Evolutionary conservation across 2,888 invertebrate species (phyloP), one percentile per base, ranked within the genome.

Genomic region (Onthophagus sagittarius): DNA sequence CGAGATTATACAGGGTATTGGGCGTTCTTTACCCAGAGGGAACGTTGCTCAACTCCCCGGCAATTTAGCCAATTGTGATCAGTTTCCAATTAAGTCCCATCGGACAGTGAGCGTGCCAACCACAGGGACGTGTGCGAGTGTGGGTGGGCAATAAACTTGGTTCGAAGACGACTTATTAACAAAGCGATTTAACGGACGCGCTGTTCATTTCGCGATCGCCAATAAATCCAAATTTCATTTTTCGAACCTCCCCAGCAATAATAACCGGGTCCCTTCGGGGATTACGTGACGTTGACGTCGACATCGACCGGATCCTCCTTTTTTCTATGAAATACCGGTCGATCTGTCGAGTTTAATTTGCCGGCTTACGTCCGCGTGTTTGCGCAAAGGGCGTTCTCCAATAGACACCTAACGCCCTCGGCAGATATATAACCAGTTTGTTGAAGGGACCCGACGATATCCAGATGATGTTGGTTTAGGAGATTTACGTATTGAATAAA

Each of bases 341-440:
- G 11, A 53, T 53, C 39, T 75, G 73, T 75, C 63, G 73, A 80
- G 79, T 83, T 83, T 83, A 84, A 84, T 84, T 84, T 82, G 82
- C 79, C 81, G 81, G 83, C 83, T 83, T 83, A 83, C 81, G 81
- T 80, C 80, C 82, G 80, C 39, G 14, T 84, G 83, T 84, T 84
- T 84, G 80, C 81, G 78, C 79, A 81, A 82, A 82, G 83, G 82
- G 82, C 81, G 69, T 11, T 11, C 39, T 53, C 39, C 9, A 53
- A 53, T 53, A 53, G 82, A 82, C 82, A 82, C 82, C 82, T 83
- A 79, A 69, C 72, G 69, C 69, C 69, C 72, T 69, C 39, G 39
- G 39, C 39, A 53, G 39, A 23, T 23, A 23, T 23, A 23, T 23
- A 23, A 23, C 23, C 23, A 23, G 23, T 23, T 23, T 23, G 23